Evolutionary conservation across 2,888 invertebrate species (phyloP).

Genomic region (Euproctis similis): DNA sequence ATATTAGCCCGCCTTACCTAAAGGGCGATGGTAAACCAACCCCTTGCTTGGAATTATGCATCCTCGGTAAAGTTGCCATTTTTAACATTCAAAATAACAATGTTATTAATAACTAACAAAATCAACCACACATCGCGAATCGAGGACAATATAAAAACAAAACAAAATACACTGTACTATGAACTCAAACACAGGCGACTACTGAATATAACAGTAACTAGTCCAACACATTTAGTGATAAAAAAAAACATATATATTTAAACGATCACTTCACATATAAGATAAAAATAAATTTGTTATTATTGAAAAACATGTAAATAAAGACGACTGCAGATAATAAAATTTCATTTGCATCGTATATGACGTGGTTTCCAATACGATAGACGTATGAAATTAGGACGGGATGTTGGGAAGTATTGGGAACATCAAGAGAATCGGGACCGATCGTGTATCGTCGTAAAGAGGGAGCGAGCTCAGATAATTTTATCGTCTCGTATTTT

Average conservation of each 20-base stretch:
- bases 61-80: conserved; percentile 69
- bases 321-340: conserved; percentile 27
- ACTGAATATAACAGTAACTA: conserved; percentile 16
- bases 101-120: conserved; percentile 13
- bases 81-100: conserved; percentile 9
- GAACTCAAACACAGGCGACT: conserved; percentile 23
- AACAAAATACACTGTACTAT: conserved; percentile 24
- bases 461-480: conserved; percentile 17
- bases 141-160: conserved; percentile 8
- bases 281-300: conserved; percentile 3
- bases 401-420: conserved; percentile 35
- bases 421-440: conserved; percentile 47
- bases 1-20: conserved; percentile 40
- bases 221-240: conserved; percentile 22
- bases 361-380: conserved; percentile 34
- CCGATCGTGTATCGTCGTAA: conserved; percentile 36
- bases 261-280: conserved; percentile 5
- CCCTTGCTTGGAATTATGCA: conserved; percentile 56
- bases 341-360: conserved; percentile 27
- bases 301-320: conserved; percentile 26
- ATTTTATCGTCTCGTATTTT: conserved; percentile 22
- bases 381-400: conserved; percentile 49
- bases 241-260: conserved; percentile 10
- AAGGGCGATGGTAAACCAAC: conserved; percentile 52
- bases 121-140: conserved; percentile 15